These are phyloP conservation scores for Torymus auratus DNA, from an alignment of 2,888 invertebrate genomes.

Conservation along the genomic window DNA sequence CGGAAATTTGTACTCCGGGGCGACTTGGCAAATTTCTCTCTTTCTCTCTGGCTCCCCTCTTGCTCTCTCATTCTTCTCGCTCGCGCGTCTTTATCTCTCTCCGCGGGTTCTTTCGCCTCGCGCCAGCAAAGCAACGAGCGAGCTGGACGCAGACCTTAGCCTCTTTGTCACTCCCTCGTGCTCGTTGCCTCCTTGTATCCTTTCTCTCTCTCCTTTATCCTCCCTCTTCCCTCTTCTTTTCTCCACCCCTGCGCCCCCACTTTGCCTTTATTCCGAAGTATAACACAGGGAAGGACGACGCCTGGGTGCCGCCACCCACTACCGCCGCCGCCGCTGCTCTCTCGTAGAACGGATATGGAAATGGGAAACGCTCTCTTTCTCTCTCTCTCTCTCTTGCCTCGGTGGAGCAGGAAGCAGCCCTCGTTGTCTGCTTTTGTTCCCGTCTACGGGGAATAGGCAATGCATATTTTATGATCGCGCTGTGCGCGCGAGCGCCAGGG, in stretches of 20 bases:
- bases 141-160: conserved; percentile 22
- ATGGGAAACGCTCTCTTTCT: conserved; percentile 63
- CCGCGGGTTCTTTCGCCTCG: conserved; percentile 2
- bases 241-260: background rate
- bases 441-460: conserved; percentile 67
- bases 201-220: background rate
- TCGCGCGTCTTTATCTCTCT: conserved; percentile 39
- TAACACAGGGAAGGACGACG: background rate
- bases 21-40: conserved; percentile 53
- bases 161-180: background rate
- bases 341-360: conserved; percentile 67
- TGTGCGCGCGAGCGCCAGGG: conserved; percentile 19
- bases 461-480: conserved; percentile 72
- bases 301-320: no score
- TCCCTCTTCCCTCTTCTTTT: conserved; percentile 1
- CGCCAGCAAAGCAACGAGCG: conserved; percentile 31
- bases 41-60: conserved; percentile 10
- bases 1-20: conserved; percentile 67
- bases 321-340: conserved; percentile 42
- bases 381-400: background rate
- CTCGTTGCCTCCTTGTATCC: conserved; percentile 14
- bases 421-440: conserved; percentile 67
- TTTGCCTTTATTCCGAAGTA: conserved; percentile 15
- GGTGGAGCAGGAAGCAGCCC: background rate
- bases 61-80: conserved; percentile 4